These are phyloP conservation scores for Galeopsomyia nigrocyanea DNA, from an alignment of 2,888 invertebrate species.

Conservation along the genomic window DNA sequence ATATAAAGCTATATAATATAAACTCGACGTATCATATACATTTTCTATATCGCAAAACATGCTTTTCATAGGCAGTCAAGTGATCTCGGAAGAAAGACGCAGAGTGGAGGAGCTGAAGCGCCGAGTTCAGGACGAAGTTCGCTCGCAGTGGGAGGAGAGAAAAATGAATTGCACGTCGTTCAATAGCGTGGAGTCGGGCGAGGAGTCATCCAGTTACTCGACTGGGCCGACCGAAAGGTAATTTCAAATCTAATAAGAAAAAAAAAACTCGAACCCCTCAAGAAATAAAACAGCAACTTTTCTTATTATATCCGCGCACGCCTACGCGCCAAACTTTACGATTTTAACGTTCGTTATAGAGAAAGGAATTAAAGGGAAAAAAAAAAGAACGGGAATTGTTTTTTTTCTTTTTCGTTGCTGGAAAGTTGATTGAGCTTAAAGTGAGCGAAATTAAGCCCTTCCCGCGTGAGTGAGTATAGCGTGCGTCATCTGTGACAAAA, in stretches of 20 bases:
- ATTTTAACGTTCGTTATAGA: not conserved
- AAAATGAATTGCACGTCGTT: conserved; percentile 76
- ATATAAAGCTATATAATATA: conserved; percentile 5
- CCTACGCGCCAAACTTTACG: not conserved
- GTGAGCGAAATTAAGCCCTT: conserved; percentile 30
- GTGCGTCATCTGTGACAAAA: conserved; percentile 35
- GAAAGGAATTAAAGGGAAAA: not conserved
- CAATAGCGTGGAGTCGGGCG: conserved; percentile 74
- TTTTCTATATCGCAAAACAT: conserved; percentile 20
- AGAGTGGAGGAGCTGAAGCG: conserved; percentile 89
- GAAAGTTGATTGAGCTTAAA: conserved; percentile 2
- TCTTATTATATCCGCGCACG: not conserved
- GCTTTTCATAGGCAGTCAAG: conserved; percentile 81
- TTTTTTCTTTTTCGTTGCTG: no score
- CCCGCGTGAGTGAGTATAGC: conserved; percentile 16
- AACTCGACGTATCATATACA: conserved; percentile 29
- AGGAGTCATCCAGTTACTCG: conserved; percentile 74
- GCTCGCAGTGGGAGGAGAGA: conserved; percentile 86
- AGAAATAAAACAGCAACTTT: not conserved
- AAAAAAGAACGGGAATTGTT: no score
- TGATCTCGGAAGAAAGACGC: conserved; percentile 91
- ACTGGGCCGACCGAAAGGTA: conserved; percentile 73
- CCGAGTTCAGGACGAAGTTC: conserved; percentile 89
- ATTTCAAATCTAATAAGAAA: conserved; percentile 44
- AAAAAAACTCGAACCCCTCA: not conserved